Base-by-base conservation (phyloP, 2,797 vertebrate species). In the Champsocephalus esox region DNA sequence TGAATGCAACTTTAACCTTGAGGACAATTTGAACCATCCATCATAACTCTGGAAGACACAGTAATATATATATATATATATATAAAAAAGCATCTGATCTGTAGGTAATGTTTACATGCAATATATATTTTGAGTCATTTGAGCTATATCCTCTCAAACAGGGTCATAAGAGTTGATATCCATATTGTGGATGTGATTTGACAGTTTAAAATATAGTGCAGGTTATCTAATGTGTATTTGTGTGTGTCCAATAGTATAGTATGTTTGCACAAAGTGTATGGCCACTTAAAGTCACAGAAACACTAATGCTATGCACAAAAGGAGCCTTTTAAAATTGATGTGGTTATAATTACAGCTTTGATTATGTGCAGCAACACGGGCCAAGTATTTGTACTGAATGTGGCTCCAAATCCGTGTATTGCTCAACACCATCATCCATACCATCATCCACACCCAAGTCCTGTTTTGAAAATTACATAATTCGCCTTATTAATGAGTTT, bases 401-500 rank as follows among this genome's bases (percentile, higher is more conserved):
- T 75, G 59, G 73, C 76, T 80, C 51, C 57, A 75, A 80, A 59
- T 87, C 74, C 41, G 54, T 59, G n/a, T 73, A 60, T 78, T 80
- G 61, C 73, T 79, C 70, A 66, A 73, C 82, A 73, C 41, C 19
- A 67, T 74, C 79, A 85, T 80, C 62, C 79, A 86, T 77, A 87
- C 55, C 19, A 67, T 74, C 79, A 85, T 80, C 60, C 79, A 86
- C 79, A 87, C 55, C 80, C 80, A 73, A 86, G 79, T 89, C 75
- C 75, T 90, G 87, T 88, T 90, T 91, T 79, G 77, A 88, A 92
- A 91, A 93, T 92, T 88, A 88, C 89, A 93, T 92, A 90, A 92
- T 92, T 92, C 77, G 81, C 83, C 84, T 89, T 90, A 92, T 91
- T 92, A 92, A 92, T 90, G 90, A 91, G 83, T 48, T 69, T 73